phyloP scores from a whole-genome alignment of 2,113 vertebrate genomes.

The Plectropomus leopardus region DNA sequence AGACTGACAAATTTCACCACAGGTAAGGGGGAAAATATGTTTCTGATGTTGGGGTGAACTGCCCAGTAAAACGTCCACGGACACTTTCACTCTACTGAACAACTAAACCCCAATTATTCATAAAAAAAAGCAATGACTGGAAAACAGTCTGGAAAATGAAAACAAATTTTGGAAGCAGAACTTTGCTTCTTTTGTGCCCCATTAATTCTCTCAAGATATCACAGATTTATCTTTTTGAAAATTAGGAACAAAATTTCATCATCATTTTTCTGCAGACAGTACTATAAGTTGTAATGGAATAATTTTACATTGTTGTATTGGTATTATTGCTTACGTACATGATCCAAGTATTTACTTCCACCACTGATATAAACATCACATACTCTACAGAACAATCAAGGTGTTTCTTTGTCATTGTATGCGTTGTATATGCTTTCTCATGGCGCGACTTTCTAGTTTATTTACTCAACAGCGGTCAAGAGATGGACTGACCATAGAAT shows the following conservation, averaged over 20 bases:
- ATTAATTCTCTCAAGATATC: no score
- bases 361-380: background rate
- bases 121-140: background rate
- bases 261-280: background rate
- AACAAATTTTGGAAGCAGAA: background rate
- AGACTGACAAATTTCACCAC: no score
- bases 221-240: no score
- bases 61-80: no score
- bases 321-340: background rate
- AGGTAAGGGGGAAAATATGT: no score
- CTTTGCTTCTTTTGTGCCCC: no score
- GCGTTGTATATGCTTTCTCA: slow-evolving; percentile 24
- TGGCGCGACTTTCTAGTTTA: slow-evolving; percentile 41
- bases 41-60: no score
- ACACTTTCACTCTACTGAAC: no score
- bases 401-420: slow-evolving; percentile 13
- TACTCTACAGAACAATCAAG: background rate
- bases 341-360: background rate
- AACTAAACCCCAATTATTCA: background rate
- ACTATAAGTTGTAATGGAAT: background rate
- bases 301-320: background rate
- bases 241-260: no score
- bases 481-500: slow-evolving; percentile 57
- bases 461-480: slow-evolving; percentile 59
- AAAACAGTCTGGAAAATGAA: background rate